phyloP scores from a whole-genome alignment of 1,140 invertebrate species.

The Brachionus rotundiformis region DNA sequence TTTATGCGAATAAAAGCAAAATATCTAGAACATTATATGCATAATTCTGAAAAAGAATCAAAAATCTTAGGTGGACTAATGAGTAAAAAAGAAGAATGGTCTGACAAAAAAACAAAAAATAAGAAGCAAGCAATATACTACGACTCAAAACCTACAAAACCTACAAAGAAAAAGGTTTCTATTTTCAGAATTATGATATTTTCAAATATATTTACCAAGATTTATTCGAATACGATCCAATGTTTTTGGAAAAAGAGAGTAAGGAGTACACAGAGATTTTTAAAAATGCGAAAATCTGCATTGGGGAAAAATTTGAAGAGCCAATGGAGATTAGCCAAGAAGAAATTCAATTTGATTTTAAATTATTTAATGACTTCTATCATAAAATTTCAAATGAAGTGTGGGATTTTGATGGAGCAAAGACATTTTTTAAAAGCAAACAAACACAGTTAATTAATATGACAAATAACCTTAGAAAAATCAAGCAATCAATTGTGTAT shows the following conservation, averaged over 20 bases:
- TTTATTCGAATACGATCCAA: not conserved
- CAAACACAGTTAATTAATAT: no score
- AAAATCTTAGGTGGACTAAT: not conserved
- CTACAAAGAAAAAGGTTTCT: not conserved
- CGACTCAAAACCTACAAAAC: not conserved
- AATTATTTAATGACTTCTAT: not conserved
- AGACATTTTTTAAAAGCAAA: no score
- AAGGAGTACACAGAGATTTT: no score
- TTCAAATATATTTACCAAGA: not conserved
- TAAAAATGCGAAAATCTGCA: not conserved
- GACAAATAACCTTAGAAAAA: not conserved
- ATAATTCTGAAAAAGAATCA: no score
- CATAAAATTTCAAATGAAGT: not conserved
- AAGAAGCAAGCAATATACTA: no score
- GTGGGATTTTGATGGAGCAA: no score
- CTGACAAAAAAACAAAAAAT: not conserved
- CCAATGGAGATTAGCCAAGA: not conserved
- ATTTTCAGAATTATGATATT: not conserved
- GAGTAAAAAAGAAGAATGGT: not conserved
- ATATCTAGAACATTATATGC: no score
- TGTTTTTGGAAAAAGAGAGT: not conserved
- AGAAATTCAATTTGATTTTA: not conserved
- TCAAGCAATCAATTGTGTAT: no score
- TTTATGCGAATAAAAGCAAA: no score
- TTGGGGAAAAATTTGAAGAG: not conserved